Conservation (phyloP, 1,140 invertebrate species). For the Phymastichus coffea region DNA sequence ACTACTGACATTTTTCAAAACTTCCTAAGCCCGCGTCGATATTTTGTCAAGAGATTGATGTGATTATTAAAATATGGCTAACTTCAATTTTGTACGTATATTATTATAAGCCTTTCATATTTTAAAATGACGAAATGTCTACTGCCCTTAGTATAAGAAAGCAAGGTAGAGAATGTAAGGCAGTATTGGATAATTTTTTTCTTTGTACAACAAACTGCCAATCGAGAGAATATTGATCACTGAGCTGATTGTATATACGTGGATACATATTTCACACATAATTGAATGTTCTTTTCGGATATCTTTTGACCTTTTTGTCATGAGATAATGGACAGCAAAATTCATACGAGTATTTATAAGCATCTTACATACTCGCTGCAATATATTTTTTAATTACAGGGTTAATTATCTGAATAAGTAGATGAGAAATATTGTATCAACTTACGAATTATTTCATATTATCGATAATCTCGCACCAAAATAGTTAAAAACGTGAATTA, state of each 20-base stretch:
- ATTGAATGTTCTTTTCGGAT: slow-evolving; percentile 15
- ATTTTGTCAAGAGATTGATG: too few relatives aligned
- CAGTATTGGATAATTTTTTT: slow-evolving; percentile 46
- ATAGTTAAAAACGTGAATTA: too few relatives aligned
- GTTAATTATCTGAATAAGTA: not conserved
- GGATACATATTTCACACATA: slow-evolving; percentile 36
- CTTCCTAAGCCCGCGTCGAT: too few relatives aligned
- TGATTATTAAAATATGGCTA: too few relatives aligned
- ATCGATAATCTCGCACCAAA: too few relatives aligned
- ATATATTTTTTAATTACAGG: not conserved
- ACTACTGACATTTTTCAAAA: too few relatives aligned
- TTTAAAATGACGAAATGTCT: too few relatives aligned
- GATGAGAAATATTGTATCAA: not conserved
- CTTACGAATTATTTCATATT: slow-evolving; percentile 8
- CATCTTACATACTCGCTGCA: not conserved
- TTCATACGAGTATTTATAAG: too few relatives aligned
- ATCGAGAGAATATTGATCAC: slow-evolving; percentile 40
- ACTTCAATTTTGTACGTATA: too few relatives aligned
- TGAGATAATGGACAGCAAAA: not conserved
- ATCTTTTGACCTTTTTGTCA: slow-evolving; percentile 10
- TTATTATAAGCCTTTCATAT: too few relatives aligned
- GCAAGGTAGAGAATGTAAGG: slow-evolving; percentile 23
- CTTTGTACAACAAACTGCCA: slow-evolving; percentile 42
- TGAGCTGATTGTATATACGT: slow-evolving; percentile 38
- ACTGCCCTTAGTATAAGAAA: too few relatives aligned